Percentiles rank a stretch among this genome's conserved stretches.
phyloP scores from a whole-genome alignment of 2,888 invertebrate species.

The Watsonalla cultraria region DNA sequence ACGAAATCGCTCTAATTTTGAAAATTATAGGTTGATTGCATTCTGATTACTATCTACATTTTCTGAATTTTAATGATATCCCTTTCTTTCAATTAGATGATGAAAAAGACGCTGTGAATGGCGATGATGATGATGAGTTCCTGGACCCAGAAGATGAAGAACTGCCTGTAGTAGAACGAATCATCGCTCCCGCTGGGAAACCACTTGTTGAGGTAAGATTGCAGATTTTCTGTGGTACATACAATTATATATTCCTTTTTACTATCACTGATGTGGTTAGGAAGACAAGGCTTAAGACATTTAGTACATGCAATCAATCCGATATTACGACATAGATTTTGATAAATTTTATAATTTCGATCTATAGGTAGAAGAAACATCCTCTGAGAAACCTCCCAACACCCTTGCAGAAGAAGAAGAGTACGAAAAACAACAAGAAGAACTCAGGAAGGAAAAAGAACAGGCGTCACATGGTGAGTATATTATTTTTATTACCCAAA shows the following conservation, averaged over 20 bases:
- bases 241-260: neutral
- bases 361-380: slow-evolving; percentile 53
- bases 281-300: too few species aligned
- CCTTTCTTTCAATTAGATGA: slow-evolving; percentile 19
- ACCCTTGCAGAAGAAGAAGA: slow-evolving; percentile 66
- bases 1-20: too few species aligned
- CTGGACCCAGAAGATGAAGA: slow-evolving; percentile 54
- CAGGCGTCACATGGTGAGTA: slow-evolving; percentile 63
- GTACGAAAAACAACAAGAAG: slow-evolving; percentile 63
- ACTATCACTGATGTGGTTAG: too few species aligned
- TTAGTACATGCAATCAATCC: too few species aligned
- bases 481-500: neutral
- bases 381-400: slow-evolving; percentile 51
- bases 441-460: slow-evolving; percentile 51
- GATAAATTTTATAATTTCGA: neutral
- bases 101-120: slow-evolving; percentile 29
- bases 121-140: slow-evolving; percentile 51
- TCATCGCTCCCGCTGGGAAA: slow-evolving; percentile 55
- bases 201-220: slow-evolving; percentile 70
- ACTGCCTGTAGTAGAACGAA: slow-evolving; percentile 47
- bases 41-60: too few species aligned
- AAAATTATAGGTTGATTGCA: too few species aligned
- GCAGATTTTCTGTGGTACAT: neutral
- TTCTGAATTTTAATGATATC: neutral
- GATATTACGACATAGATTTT: too few species aligned